Percentiles rank a stretch among this genome's conserved stretches.
phyloP scores from a whole-genome alignment of 2,113 vertebrate genomes.

The Caranx ignobilis region DNA sequence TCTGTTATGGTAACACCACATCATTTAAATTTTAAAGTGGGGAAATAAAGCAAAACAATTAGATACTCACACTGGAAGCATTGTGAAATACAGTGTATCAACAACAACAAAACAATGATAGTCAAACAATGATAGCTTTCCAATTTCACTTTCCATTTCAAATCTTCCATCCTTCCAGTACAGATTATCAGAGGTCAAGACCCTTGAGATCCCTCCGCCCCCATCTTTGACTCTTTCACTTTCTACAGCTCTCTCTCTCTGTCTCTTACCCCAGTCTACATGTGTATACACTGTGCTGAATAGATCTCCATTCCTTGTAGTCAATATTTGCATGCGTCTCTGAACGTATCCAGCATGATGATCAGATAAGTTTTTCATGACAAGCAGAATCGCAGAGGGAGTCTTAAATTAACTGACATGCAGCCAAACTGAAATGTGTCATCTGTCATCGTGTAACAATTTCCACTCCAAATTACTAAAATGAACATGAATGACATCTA shows the following conservation, averaged over 20 bases:
- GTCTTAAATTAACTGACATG: slow-evolving; percentile 33
- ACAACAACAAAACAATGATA: no score
- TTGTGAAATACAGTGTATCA: neutral
- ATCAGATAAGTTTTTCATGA: slow-evolving; percentile 32
- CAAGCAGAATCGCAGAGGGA: slow-evolving; percentile 36
- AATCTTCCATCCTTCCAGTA: slow-evolving; percentile 30
- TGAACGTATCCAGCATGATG: slow-evolving; percentile 18
- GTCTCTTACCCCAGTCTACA: slow-evolving; percentile 13
- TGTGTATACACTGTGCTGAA: neutral
- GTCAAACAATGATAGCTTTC: slow-evolving; percentile 6
- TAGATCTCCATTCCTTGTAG: neutral
- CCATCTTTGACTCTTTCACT: slow-evolving; percentile 10
- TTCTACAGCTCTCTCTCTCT: slow-evolving; percentile 8
- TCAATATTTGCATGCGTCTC: slow-evolving; percentile 3
- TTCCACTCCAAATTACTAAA: neutral
- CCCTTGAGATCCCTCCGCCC: slow-evolving; percentile 41
- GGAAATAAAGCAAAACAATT: neutral
- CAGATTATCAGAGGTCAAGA: slow-evolving; percentile 36
- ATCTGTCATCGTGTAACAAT: neutral
- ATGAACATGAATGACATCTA: neutral
- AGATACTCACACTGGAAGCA: neutral
- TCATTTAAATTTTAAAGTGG: neutral
- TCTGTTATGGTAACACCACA: neutral
- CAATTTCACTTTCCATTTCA: slow-evolving; percentile 40
- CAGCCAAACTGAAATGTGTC: slow-evolving; percentile 33